A percentile compares a stretch with the other conserved stretches of the same genome.
Evolutionary conservation across 2,888 invertebrate genomes (phyloP).

Genomic region (Seira sanloemensis): DNA sequence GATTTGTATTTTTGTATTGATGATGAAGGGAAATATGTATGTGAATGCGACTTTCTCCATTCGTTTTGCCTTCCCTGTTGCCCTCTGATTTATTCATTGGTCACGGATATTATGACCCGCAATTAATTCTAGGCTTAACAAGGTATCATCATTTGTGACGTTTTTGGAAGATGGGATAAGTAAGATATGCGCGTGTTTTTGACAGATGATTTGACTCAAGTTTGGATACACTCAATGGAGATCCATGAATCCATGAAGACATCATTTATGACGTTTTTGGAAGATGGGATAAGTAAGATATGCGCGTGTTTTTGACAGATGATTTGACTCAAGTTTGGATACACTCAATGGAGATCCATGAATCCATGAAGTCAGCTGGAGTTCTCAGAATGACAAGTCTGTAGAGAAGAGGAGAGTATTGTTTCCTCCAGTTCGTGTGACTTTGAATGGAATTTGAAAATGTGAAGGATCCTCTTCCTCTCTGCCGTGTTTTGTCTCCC

Average conservation of each 20-base stretch:
- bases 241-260: too few relatives aligned
- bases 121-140: constrained; percentile 58
- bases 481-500: background rate
- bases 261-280: background rate
- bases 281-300: constrained; percentile 24
- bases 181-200: constrained; percentile 18
- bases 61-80: background rate
- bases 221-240: too few relatives aligned
- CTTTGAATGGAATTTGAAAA: background rate
- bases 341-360: background rate
- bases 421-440: background rate
- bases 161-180: constrained; percentile 5
- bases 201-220: background rate
- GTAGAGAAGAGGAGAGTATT: background rate
- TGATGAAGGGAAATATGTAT: background rate
- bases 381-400: too few relatives aligned
- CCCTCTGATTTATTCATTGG: constrained; percentile 55
- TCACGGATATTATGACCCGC: constrained; percentile 59
- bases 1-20: too few relatives aligned
- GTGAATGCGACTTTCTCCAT: background rate
- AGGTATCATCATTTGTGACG: constrained; percentile 43
- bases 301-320: background rate
- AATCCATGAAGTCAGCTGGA: background rate
- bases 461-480: background rate
- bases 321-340: too few relatives aligned